Evolutionary conservation across 2,888 invertebrate species (phyloP).

Genomic region (Drosophila setosimentum): DNA sequence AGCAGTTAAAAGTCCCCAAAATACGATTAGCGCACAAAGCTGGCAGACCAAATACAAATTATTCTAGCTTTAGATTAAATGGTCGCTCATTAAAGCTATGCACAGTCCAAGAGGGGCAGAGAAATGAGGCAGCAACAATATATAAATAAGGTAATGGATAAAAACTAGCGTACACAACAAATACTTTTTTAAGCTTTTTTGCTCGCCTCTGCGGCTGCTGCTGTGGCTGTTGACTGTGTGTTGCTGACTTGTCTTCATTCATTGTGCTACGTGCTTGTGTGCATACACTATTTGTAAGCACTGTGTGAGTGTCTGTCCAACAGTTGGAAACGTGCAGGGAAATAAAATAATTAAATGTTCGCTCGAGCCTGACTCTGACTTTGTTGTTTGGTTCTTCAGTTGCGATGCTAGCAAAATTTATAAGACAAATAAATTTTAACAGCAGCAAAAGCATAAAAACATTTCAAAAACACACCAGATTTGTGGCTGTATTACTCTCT

Average conservation of each 20-base stretch:
- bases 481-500: conserved; percentile 44
- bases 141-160: conserved; percentile 46
- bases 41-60: conserved; percentile 53
- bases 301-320: conserved; percentile 20
- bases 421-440: conserved; percentile 73
- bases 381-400: conserved; percentile 39
- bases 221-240: conserved; percentile 21
- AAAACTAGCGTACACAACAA: conserved; percentile 10
- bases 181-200: conserved; percentile 46
- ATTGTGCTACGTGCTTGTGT: conserved; percentile 36
- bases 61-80: conserved; percentile 69
- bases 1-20: conserved; percentile 29
- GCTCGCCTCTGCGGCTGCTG: conserved; percentile 6
- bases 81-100: conserved; percentile 65
- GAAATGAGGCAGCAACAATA: conserved; percentile 13
- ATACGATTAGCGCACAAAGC: conserved; percentile 11
- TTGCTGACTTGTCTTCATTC: conserved; percentile 47
- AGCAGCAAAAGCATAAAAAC: conserved; percentile 52
- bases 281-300: conserved; percentile 54
- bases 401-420: conserved; percentile 75
- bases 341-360: conserved; percentile 60
- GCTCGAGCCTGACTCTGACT: conserved; percentile 22
- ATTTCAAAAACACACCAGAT: conserved; percentile 50
- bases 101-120: background rate
- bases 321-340: conserved; percentile 23